Conservation (phyloP, 2,888 invertebrate species). For the Leptopilina myrica region DNA sequence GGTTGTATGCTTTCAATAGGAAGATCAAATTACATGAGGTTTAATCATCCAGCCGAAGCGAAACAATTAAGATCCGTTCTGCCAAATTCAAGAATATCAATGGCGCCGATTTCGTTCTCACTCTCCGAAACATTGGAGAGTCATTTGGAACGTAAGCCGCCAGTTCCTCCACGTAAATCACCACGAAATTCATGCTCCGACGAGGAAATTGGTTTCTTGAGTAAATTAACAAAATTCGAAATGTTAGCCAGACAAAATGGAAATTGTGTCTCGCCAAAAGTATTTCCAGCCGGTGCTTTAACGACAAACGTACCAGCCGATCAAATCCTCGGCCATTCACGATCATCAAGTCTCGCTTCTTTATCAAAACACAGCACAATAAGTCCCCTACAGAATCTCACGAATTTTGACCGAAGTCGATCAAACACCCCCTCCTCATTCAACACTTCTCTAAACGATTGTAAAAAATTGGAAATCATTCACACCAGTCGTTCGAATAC, state of each 20-base stretch:
- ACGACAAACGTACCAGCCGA: slow-evolving; percentile 90
- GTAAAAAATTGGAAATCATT: slow-evolving; percentile 41
- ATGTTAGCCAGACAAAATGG: slow-evolving; percentile 81
- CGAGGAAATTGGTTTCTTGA: slow-evolving; percentile 81
- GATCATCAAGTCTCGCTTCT: slow-evolving; percentile 71
- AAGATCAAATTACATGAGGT: slow-evolving; percentile 92
- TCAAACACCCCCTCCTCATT: slow-evolving; percentile 61
- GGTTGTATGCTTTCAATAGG: slow-evolving; percentile 95
- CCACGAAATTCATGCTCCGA: slow-evolving; percentile 79
- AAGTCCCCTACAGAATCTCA: slow-evolving; percentile 66
- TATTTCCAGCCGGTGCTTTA: slow-evolving; percentile 87
- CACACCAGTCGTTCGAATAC: slow-evolving; percentile 68
- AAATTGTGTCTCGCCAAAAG: slow-evolving; percentile 83
- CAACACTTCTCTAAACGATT: slow-evolving; percentile 43
- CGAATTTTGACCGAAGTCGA: slow-evolving; percentile 64
- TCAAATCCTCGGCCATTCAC: slow-evolving; percentile 80
- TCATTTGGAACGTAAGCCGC: slow-evolving; percentile 80
- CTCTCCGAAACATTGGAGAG: slow-evolving; percentile 56
- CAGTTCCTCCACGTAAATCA: slow-evolving; percentile 81
- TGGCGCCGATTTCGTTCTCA: slow-evolving; percentile 86
- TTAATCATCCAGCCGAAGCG: slow-evolving; percentile 95
- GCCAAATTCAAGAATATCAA: slow-evolving; percentile 86
- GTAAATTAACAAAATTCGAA: slow-evolving; percentile 89
- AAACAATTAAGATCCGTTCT: slow-evolving; percentile 90
- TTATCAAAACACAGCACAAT: slow-evolving; percentile 70